These are phyloP conservation scores for Zhuqinia jingwanae DNA, from an alignment of 2,888 invertebrate genomes.

Conservation along the genomic window DNA sequence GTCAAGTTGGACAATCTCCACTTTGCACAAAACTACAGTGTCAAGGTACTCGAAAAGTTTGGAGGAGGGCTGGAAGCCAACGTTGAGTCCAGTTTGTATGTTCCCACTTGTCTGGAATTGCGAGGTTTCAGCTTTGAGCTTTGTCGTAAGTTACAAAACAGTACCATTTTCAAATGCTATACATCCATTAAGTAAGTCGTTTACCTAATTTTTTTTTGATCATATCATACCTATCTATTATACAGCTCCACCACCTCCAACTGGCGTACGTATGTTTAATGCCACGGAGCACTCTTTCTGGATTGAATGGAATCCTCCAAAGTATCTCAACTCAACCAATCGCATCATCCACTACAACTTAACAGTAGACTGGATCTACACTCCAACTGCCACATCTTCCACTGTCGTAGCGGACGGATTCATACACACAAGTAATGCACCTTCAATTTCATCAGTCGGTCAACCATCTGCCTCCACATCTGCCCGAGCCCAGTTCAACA, in stretches of 20 bases:
- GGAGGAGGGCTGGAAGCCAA: slow-evolving; percentile 37
- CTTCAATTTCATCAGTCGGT: neutral
- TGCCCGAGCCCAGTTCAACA: neutral
- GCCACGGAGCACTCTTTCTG: slow-evolving; percentile 51
- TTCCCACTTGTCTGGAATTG: slow-evolving; percentile 71
- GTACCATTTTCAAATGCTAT: too few species aligned
- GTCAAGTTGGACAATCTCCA: slow-evolving; percentile 36
- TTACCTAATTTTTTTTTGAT: too few species aligned
- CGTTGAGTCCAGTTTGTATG: neutral
- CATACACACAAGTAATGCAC: neutral
- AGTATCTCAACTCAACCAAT: slow-evolving; percentile 47
- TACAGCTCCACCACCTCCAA: slow-evolving; percentile 75
- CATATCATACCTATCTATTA: too few species aligned
- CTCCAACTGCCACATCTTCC: neutral
- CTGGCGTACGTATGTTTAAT: slow-evolving; percentile 53
- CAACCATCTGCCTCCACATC: neutral
- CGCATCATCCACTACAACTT: slow-evolving; percentile 67
- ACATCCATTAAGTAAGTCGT: too few species aligned
- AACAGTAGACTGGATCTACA: slow-evolving; percentile 53
- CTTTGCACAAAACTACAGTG: slow-evolving; percentile 59
- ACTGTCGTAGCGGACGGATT: neutral
- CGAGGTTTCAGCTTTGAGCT: slow-evolving; percentile 62
- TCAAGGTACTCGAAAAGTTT: slow-evolving; percentile 68
- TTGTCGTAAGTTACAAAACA: slow-evolving; percentile 75
- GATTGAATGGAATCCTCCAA: slow-evolving; percentile 72